phyloP scores from a whole-genome alignment of 2,113 vertebrate species.

The Poeciliopsis prolifica region DNA sequence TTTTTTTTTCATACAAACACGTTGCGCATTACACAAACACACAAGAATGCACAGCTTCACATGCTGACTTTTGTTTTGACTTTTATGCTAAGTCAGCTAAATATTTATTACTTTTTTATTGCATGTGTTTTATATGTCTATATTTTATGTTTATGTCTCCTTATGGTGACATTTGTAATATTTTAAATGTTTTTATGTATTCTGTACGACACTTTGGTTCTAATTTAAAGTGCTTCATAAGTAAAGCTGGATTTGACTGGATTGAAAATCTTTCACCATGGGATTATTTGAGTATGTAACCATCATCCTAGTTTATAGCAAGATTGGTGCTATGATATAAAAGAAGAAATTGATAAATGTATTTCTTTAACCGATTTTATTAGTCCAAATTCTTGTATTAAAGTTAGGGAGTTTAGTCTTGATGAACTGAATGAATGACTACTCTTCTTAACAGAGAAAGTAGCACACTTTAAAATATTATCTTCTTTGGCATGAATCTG shows the following conservation, averaged over 20 bases:
- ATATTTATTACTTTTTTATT: too few species aligned
- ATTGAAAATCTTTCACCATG: too few species aligned
- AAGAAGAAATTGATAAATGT: not conserved
- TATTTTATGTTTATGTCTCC: too few species aligned
- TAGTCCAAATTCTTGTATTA: not conserved
- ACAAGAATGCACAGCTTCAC: slow-evolving; percentile 43
- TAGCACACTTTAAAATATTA: not conserved
- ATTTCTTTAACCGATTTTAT: too few species aligned
- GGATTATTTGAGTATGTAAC: too few species aligned
- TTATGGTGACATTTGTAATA: too few species aligned
- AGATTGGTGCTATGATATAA: not conserved
- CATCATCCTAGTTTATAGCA: too few species aligned
- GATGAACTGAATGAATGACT: not conserved
- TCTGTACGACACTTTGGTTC: too few species aligned
- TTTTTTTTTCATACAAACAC: not conserved
- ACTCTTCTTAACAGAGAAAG: not conserved
- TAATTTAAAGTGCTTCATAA: too few species aligned
- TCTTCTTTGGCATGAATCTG: not conserved
- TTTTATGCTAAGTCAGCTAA: slow-evolving; percentile 46
- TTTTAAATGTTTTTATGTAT: not conserved
- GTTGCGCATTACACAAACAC: slow-evolving; percentile 10
- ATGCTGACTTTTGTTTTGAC: slow-evolving; percentile 60
- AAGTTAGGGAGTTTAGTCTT: not conserved
- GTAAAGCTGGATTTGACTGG: too few species aligned
- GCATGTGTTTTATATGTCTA: too few species aligned